phyloP scores from a whole-genome alignment of 2,113 vertebrate species.

The Zingel zingel region DNA sequence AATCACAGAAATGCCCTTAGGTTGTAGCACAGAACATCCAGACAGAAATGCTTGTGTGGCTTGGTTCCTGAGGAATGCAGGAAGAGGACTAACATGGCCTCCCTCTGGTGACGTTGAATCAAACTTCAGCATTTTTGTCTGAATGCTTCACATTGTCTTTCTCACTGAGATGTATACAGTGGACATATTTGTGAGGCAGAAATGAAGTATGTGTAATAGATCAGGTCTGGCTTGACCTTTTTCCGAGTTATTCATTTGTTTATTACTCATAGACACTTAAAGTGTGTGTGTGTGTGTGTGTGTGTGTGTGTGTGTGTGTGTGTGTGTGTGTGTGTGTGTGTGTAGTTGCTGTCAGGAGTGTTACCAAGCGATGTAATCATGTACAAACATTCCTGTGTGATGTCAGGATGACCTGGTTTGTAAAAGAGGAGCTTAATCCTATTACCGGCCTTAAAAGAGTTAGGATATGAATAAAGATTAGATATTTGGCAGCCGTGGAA shows the following conservation, averaged over 20 bases:
- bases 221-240: background rate
- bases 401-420: background rate
- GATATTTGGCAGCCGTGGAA: background rate
- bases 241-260: background rate
- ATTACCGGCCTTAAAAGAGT: background rate
- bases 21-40: background rate
- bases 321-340: conserved; percentile 1
- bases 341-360: background rate
- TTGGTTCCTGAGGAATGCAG: background rate
- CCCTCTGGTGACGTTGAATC: too few species aligned
- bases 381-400: background rate
- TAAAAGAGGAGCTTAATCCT: background rate
- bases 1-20: background rate
- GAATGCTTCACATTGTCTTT: background rate
- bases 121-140: background rate
- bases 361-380: background rate
- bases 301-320: background rate
- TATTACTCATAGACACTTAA: background rate
- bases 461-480: background rate
- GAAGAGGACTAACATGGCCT: background rate
- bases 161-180: conserved; percentile 10
- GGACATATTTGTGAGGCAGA: background rate
- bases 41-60: too few species aligned
- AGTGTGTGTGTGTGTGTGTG: background rate
- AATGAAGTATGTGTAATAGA: background rate